Base-by-base conservation (phyloP, 53 echinoderm and acorn worm genomes). In the Hippasteria phrygiana region DNA sequence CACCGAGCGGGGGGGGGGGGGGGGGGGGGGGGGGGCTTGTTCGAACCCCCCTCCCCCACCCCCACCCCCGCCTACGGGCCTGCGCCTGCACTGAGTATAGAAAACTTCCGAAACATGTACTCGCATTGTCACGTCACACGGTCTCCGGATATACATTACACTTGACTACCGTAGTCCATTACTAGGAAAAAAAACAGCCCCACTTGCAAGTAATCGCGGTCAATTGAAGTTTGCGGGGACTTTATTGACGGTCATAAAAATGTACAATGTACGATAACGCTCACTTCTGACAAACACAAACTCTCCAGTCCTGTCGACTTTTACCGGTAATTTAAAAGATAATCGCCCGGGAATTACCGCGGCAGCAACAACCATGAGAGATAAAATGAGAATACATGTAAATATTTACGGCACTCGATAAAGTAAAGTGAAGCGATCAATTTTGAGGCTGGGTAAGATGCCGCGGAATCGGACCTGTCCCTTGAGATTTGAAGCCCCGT, bases 401-500 rank as follows among this genome's bases (percentile, higher is more conserved):
- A 81, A 81, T 81, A 81, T 81, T 81, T 81, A 81, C 81, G 65
- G 45, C 29, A 4, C 31, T 7, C 35, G 81, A 81, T 81, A 81
- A n/a, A 81, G 81, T 65, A 31, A 63, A 81, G 62, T 45, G 81
- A 59, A 78, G 78, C 26, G 47, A 78, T 78, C 78, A 75, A 53
- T 78, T 56, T 26, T 47, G 78, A 34, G 55, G 56, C 40, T 55
- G 38, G 41, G 56, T 11, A n/a, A n/a, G 78, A 35, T 18, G 37
- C 38, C 18, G 39, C 37, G 39, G 16, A 51, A 6, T 55, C 28
- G 26, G 54, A 10, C 53, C 20, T 59, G 53, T 59, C 78, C 59
- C 78, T 35, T 14, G 78, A 78, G 78, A 56, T 59, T 78, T 39
- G 39, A 59, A 20, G 76, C 76, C 50, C 26, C 59, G 59, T 59